These are phyloP conservation scores for Prinia subflava DNA, from an alignment of 2,113 vertebrate species.

Conservation along the genomic window DNA sequence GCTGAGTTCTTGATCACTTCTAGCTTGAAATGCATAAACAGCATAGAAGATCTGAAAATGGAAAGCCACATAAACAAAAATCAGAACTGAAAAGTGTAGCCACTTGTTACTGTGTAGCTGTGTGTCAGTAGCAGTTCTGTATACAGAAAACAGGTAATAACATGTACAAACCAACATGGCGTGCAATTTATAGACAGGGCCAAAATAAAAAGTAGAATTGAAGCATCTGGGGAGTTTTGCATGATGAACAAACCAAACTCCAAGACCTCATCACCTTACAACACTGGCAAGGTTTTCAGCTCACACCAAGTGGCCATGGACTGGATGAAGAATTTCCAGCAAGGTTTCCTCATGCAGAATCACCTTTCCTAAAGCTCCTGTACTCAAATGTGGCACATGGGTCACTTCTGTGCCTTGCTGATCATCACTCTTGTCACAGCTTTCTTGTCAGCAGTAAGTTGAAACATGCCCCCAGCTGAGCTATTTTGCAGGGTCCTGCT, in stretches of 20 bases:
- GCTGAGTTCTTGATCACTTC: slow-evolving; percentile 90
- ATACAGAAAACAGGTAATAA: background rate
- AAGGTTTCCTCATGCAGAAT: background rate
- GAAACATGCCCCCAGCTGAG: background rate
- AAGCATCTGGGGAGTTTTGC: background rate
- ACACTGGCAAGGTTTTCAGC: background rate
- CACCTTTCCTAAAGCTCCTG: background rate
- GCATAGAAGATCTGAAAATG: slow-evolving; percentile 87
- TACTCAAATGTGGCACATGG: background rate
- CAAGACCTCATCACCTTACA: background rate
- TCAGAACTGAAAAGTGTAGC: background rate
- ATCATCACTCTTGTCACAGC: background rate
- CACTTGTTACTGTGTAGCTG: background rate
- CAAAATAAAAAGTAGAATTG: background rate
- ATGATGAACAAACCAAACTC: background rate
- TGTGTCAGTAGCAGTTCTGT: background rate
- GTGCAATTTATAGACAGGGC: background rate
- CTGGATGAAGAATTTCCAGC: background rate
- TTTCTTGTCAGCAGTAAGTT: background rate
- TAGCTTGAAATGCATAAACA: slow-evolving; percentile 91
- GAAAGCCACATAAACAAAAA: background rate
- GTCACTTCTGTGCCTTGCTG: background rate
- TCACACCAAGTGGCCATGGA: background rate
- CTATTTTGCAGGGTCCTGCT: background rate
- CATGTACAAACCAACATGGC: accelerated